Percentiles rank a stretch among this genome's conserved stretches.
These are phyloP conservation scores for Rhynchonema sp. DNA, from an alignment of 2,888 invertebrate species.

Conservation along the genomic window DNA sequence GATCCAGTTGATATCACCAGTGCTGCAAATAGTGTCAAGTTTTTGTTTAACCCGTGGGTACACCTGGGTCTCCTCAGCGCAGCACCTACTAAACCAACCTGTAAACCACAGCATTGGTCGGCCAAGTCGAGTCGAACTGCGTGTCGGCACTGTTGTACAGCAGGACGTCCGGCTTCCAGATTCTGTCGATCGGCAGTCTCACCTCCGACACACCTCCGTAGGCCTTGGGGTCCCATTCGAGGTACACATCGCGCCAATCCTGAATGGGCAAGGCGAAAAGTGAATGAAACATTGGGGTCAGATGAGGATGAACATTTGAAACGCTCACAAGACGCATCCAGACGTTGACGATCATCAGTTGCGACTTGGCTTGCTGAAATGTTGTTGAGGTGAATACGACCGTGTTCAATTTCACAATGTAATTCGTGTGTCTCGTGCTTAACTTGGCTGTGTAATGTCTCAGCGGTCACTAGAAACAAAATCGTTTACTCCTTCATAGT, in stretches of 20 bases:
- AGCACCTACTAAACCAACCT: not conserved
- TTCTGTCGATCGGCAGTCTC: constrained; percentile 75
- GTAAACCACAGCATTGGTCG: constrained; percentile 33
- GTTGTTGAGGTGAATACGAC: too few species aligned
- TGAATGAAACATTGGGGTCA: not conserved
- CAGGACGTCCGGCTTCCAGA: constrained; percentile 98
- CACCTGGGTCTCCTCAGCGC: too few species aligned
- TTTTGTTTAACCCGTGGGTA: too few species aligned
- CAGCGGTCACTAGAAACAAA: too few species aligned
- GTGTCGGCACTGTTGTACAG: constrained; percentile 72
- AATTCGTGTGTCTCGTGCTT: too few species aligned
- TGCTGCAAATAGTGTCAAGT: too few species aligned
- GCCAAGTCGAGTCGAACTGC: constrained; percentile 35
- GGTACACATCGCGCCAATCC: not conserved
- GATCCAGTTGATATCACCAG: constrained; percentile 81
- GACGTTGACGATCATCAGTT: constrained; percentile 91
- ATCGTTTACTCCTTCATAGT: too few species aligned
- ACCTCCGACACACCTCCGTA: constrained; percentile 83
- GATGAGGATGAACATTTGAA: not conserved
- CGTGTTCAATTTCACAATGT: too few species aligned
- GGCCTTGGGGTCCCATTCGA: not conserved
- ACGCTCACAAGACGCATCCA: constrained; percentile 84
- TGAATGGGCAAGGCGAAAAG: too few species aligned
- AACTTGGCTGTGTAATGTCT: too few species aligned
- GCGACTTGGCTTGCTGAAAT: constrained; percentile 95